Base-by-base conservation (phyloP, 1,140 invertebrate genomes). In the Drosophila pruinosa region DNA sequence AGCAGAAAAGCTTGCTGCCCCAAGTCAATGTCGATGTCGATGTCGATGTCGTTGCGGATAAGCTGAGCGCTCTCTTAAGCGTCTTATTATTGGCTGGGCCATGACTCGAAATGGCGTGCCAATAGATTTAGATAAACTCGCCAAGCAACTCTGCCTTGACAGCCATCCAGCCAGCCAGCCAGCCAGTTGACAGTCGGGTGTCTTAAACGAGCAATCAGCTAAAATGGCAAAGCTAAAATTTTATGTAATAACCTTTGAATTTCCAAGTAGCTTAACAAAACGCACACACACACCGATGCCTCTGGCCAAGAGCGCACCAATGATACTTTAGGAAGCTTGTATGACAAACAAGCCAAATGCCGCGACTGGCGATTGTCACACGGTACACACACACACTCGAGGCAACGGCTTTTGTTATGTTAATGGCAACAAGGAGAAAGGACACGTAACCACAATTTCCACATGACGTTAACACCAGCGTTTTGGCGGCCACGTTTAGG, bases 191-290 rank as follows among this genome's bases (percentile, higher is more conserved):
- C 50, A 41, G 57, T 59, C 41, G 62, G 8, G n/a, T 21, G 52
- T 64, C 56, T n/a, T 67, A 86, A 86, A 72, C 71, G 78, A 74
- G 72, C 82, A 88, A 88, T 88, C 82, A 88, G 68, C 83, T 74
- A 78, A 89, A 89, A 89, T 88, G 82, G 83, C 78, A 78, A 62
- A 53, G 78, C 82, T 88, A 76, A 88, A 88, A 82, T 88, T 89
- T 88, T 88, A 88, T 88, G 78, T 89, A 89, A 88, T 88, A 88
- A 76, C 82, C 83, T 89, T 88, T 89, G 82, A 88, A 88, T 88
- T 82, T 82, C 67, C 75, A 88, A 88, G 82, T 86, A 78, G 74
- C 72, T 73, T 45, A 67, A 53, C 64, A 61, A n/a, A n/a, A n/a
- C n/a, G n/a, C 58, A 56, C 34, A 26, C 19, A 31, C 56, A 12